These are phyloP conservation scores for Macaria liturata DNA, from an alignment of 2,888 invertebrate genomes.

Conservation along the genomic window DNA sequence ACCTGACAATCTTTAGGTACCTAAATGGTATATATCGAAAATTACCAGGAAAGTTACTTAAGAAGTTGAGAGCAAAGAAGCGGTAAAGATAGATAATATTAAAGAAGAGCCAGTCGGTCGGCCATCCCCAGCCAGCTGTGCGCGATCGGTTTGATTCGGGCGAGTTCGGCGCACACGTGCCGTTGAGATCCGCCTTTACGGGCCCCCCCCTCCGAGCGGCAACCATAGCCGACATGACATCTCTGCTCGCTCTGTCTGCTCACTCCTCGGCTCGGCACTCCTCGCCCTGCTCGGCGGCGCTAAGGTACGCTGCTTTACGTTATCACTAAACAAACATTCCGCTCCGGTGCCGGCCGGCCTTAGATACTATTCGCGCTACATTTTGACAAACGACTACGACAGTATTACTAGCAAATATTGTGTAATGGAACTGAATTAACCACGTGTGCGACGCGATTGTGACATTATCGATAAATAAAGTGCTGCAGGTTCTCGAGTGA, in stretches of 20 bases:
- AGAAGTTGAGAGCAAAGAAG: no score
- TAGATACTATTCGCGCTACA: slow-evolving; percentile 37
- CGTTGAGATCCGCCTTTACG: slow-evolving; percentile 47
- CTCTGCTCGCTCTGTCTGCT: no score
- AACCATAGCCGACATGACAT: neutral
- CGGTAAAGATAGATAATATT: no score
- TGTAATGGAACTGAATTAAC: slow-evolving; percentile 66
- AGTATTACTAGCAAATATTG: slow-evolving; percentile 45
- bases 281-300: slow-evolving; percentile 37
- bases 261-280: slow-evolving; percentile 47
- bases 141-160: neutral
- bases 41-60: no score
- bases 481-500: slow-evolving; percentile 14
- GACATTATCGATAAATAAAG: slow-evolving; percentile 1
- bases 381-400: slow-evolving; percentile 44
- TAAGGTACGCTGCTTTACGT: slow-evolving; percentile 20
- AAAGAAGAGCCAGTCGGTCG: no score
- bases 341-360: slow-evolving; percentile 35
- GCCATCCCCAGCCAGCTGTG: no score
- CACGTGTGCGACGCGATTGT: slow-evolving; percentile 57
- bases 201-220: slow-evolving; percentile 46
- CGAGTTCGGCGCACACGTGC: slow-evolving; percentile 62
- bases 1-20: no score
- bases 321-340: slow-evolving; percentile 31
- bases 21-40: no score